Evolutionary conservation across 1,140 invertebrate species (phyloP).

Genomic region (Rhagoletis zephyria): DNA sequence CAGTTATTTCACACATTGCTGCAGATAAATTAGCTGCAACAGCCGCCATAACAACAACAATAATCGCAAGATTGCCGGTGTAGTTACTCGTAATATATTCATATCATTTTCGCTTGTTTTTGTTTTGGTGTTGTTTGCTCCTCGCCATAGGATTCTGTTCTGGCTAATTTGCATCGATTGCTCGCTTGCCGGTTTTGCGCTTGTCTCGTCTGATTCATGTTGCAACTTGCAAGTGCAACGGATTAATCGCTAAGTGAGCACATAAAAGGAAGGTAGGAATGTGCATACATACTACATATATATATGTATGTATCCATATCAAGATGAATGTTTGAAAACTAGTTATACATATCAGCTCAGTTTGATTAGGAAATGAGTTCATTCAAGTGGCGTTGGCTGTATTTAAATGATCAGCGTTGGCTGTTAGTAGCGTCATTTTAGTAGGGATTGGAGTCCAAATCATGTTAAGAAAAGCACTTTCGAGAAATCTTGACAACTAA

Average conservation of each 20-base stretch:
- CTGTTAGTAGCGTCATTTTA: too few species aligned
- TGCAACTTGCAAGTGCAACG: conserved; percentile 35
- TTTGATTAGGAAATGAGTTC: too few species aligned
- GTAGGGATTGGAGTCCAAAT: too few species aligned
- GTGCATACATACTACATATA: too few species aligned
- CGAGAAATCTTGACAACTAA: too few species aligned
- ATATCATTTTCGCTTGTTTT: conserved; percentile 29
- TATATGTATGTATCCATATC: too few species aligned
- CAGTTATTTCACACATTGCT: conserved; percentile 41
- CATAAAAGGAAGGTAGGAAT: neutral
- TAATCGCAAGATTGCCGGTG: neutral
- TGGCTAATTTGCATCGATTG: conserved; percentile 47
- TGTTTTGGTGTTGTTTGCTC: conserved; percentile 1
- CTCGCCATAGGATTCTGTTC: neutral
- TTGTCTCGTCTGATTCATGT: conserved; percentile 28
- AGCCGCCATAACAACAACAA: neutral
- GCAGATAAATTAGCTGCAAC: conserved; percentile 43
- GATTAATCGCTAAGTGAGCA: conserved; percentile 12
- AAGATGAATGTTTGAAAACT: too few species aligned
- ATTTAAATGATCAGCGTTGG: too few species aligned
- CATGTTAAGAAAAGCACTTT: too few species aligned
- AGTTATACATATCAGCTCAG: too few species aligned
- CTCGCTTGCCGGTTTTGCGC: conserved; percentile 23
- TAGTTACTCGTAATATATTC: neutral
- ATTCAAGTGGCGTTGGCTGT: too few species aligned